Conservation (phyloP, 2,113 vertebrate species). For the Alethe diademata region DNA sequence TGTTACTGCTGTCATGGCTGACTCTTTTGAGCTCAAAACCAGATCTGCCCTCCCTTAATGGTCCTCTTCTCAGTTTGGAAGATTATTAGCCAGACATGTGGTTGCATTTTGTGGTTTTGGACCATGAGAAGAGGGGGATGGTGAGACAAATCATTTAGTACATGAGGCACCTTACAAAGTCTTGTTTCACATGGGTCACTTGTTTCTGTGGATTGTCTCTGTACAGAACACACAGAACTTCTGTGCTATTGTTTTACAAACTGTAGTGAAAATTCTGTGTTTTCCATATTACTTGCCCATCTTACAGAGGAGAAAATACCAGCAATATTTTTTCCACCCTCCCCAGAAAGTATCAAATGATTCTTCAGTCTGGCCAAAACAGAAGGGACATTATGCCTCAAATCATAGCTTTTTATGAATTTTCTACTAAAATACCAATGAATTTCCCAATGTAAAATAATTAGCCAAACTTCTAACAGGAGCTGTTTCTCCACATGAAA, state of each 20-base stretch:
- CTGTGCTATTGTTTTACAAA: neutral
- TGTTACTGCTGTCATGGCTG: neutral
- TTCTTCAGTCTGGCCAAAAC: neutral
- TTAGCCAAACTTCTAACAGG: neutral
- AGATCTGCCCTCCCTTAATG: neutral
- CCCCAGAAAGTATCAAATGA: neutral
- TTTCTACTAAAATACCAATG: neutral
- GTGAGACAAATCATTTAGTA: neutral
- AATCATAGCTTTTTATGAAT: neutral
- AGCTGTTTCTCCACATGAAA: conserved; percentile 27
- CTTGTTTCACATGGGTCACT: neutral
- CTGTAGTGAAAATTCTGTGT: neutral
- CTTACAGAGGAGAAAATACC: neutral
- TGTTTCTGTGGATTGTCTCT: neutral
- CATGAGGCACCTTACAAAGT: neutral
- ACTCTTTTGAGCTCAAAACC: neutral
- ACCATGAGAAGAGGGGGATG: neutral
- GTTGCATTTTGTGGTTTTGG: conserved; percentile 22
- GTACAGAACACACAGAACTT: neutral
- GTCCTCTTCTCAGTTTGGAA: neutral
- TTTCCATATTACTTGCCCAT: neutral
- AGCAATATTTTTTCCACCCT: neutral
- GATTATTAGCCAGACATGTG: neutral
- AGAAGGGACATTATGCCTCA: neutral
- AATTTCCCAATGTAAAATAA: neutral